Evolutionary conservation across 1,140 invertebrate genomes (phyloP).

Genomic region (Bicyclus anynana): DNA sequence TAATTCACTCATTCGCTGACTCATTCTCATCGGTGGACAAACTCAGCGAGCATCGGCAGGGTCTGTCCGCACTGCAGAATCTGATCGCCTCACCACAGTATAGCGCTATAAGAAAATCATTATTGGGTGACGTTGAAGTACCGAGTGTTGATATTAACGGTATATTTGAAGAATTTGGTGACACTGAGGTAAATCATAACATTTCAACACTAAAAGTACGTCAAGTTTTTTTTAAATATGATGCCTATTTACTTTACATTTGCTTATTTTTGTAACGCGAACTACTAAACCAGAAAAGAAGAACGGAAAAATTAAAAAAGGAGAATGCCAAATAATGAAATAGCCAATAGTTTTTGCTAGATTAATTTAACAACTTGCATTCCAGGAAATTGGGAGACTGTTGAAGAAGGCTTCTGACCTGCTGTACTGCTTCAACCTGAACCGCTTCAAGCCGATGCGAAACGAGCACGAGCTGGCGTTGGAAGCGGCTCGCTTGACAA

Average conservation of each 20-base stretch:
- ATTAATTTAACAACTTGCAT: not conserved
- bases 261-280: too few species aligned
- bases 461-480: constrained; percentile 74
- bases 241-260: too few species aligned
- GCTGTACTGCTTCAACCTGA: constrained; percentile 79
- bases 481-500: constrained; percentile 74
- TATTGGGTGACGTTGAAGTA: constrained; percentile 36
- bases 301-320: too few species aligned
- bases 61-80: constrained; percentile 63
- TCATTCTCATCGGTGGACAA: constrained; percentile 69
- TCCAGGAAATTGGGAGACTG: constrained; percentile 22
- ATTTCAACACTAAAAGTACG: too few species aligned
- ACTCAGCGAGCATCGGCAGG: constrained; percentile 68
- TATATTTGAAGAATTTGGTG: constrained; percentile 53
- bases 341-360: too few species aligned
- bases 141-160: constrained; percentile 52
- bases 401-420: constrained; percentile 64
- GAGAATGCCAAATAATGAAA: too few species aligned
- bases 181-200: constrained; percentile 44
- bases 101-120: constrained; percentile 29
- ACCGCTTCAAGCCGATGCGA: constrained; percentile 77
- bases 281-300: too few species aligned
- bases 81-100: constrained; percentile 51
- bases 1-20: constrained; percentile 71
- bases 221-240: too few species aligned